Percentiles rank a stretch among this genome's conserved stretches.
phyloP scores from a whole-genome alignment of 1,140 invertebrate species.

The Diabrotica virgifera region DNA sequence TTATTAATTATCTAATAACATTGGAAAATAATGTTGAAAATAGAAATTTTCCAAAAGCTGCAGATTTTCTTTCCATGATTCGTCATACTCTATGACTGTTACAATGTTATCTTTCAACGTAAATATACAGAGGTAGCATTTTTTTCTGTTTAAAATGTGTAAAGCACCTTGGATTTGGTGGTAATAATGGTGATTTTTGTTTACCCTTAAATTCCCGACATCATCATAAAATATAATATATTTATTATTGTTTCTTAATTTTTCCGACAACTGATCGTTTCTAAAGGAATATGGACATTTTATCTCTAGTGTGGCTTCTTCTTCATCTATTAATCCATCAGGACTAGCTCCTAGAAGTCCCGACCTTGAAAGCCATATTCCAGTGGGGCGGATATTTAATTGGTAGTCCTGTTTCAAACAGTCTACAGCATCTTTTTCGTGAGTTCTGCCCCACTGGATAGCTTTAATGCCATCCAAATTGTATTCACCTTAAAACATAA shows the following conservation, averaged over 20 bases:
- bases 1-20: neutral
- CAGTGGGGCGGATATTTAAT: constrained; percentile 21
- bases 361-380: too few relatives aligned
- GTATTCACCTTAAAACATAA: too few relatives aligned
- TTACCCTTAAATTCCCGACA: too few relatives aligned
- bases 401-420: constrained; percentile 16
- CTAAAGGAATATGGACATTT: constrained; percentile 34
- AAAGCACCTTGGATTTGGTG: constrained; percentile 29
- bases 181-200: neutral
- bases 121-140: constrained; percentile 27
- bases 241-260: constrained; percentile 22
- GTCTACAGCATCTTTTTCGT: constrained; percentile 27
- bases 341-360: too few relatives aligned
- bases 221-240: constrained; percentile 28
- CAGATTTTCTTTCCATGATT: constrained; percentile 19
- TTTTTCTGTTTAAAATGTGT: constrained; percentile 19
- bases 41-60: constrained; percentile 23
- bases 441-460: constrained; percentile 27
- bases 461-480: constrained; percentile 24
- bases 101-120: constrained; percentile 20
- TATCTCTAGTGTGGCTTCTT: constrained; percentile 32
- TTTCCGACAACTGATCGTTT: constrained; percentile 23
- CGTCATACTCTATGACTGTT: constrained; percentile 13
- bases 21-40: constrained; percentile 16
- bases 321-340: constrained; percentile 23